Evolutionary conservation across 2,888 invertebrate species (phyloP).

Genomic region (Caenorhabditis becei): DNA sequence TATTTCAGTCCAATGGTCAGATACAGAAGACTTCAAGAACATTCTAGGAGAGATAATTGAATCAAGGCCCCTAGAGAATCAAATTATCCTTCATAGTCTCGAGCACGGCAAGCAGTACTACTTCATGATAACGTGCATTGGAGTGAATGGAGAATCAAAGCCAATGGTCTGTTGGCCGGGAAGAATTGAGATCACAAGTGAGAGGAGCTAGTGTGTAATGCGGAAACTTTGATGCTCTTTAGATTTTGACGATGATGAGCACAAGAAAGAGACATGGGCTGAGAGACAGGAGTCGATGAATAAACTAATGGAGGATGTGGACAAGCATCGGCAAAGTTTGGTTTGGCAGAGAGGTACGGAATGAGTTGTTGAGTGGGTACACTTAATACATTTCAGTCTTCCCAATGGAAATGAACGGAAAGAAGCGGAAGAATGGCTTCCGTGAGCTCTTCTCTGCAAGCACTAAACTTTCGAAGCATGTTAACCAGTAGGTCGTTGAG

Average conservation of each 20-base stretch:
- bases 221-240: neutral
- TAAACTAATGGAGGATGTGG: constrained; percentile 72
- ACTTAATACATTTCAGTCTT: constrained; percentile 62
- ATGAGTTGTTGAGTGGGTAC: neutral
- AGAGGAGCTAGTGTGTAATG: neutral
- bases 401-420: constrained; percentile 65
- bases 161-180: constrained; percentile 89
- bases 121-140: constrained; percentile 93
- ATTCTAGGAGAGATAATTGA: constrained; percentile 84
- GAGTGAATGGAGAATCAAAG: constrained; percentile 92
- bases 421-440: constrained; percentile 84
- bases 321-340: constrained; percentile 73
- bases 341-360: constrained; percentile 78
- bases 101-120: constrained; percentile 79
- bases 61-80: constrained; percentile 24
- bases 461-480: constrained; percentile 95
- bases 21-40: constrained; percentile 89
- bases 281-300: constrained; percentile 64
- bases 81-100: constrained; percentile 41
- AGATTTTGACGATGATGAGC: constrained; percentile 77
- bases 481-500: constrained; percentile 83
- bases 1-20: constrained; percentile 92
- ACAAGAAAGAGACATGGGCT: constrained; percentile 62
- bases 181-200: constrained; percentile 87
- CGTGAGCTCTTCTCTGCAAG: constrained; percentile 95